Conservation (phyloP, 2,797 vertebrate species). For the Pangasius krempfi region DNA sequence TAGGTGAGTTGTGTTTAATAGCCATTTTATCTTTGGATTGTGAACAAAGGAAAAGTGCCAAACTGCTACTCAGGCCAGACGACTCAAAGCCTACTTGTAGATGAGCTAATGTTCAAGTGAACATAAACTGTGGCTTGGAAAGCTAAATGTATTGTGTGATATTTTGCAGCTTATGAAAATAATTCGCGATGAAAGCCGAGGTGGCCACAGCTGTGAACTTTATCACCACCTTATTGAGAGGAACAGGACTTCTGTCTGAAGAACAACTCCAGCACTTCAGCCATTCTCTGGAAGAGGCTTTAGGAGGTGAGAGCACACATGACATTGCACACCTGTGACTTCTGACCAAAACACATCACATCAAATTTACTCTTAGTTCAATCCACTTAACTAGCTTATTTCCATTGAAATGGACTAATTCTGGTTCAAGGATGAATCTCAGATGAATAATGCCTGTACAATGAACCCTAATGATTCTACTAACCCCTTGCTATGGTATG, state of each 20-base stretch:
- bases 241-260: slow-evolving; percentile 68
- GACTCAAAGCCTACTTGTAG: slow-evolving; percentile 9
- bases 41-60: slow-evolving; percentile 60
- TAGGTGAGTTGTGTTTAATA: slow-evolving; percentile 41
- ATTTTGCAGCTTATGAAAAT: slow-evolving; percentile 51
- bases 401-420: background rate
- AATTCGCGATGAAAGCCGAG: slow-evolving; percentile 70
- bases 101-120: background rate
- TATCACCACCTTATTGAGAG: slow-evolving; percentile 72
- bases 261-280: slow-evolving; percentile 73
- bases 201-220: slow-evolving; percentile 73
- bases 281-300: slow-evolving; percentile 71
- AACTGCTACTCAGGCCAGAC: slow-evolving; percentile 33
- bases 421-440: background rate
- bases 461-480: background rate
- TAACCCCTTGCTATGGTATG: background rate
- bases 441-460: background rate
- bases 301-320: slow-evolving; percentile 59
- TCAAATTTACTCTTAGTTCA: background rate
- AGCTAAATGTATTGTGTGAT: background rate
- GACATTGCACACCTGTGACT: background rate
- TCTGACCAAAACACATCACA: background rate
- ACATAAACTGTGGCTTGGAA: background rate
- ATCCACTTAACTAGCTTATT: background rate
- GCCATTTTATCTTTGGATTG: slow-evolving; percentile 43